Evolutionary conservation across 2,888 invertebrate genomes (phyloP), one percentile per base, ranked within the genome.

Genomic region (Perdita meconis): DNA sequence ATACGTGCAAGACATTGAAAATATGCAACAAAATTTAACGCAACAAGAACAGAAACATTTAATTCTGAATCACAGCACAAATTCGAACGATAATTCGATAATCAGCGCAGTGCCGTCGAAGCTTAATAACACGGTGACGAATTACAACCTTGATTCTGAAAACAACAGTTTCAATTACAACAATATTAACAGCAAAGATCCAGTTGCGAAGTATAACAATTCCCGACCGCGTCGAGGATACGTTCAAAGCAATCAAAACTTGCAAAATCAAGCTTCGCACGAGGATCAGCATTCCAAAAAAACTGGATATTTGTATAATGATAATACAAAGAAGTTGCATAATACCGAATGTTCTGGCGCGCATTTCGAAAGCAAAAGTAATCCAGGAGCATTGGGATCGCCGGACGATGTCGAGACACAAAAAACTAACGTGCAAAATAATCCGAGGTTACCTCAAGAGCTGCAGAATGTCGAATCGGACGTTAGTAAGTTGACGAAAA

Each of bases 1-100:
- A 55, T 92, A 94, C 81, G 93, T 94, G 42, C 93, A 93, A 75
- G 93, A 93, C 57, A 93, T 94, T 64, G 93, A 93, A 70, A 93
- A 93, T 80, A 92, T 93, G 92, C 93, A 93, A 78, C 92, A 93
- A 72, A 90, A 92, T 61, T 88, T 92, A 83, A 85, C 91, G 79
- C 88, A 90, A 79, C 88, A 89, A 38, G 88, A 90, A 72, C 93
- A 26, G 91, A 93, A 87, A 86, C 91, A 63, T 13, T 5, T 24
- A 22, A 61, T 56, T 56, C 86, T 79, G 40, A 88, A 85, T 84
- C 83, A 86, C 63, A 85, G 74, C 71, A 75, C 81, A 59, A 88
- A 84, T 79, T 65, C 83, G 16, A 89, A 73, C 59, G 89, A 88
- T 30, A 53, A 64, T 13, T 82, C 79, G 10, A 12, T 80, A 38